These are phyloP conservation scores for Drosophila repletoides DNA, from an alignment of 1,140 invertebrate genomes.

Conservation along the genomic window DNA sequence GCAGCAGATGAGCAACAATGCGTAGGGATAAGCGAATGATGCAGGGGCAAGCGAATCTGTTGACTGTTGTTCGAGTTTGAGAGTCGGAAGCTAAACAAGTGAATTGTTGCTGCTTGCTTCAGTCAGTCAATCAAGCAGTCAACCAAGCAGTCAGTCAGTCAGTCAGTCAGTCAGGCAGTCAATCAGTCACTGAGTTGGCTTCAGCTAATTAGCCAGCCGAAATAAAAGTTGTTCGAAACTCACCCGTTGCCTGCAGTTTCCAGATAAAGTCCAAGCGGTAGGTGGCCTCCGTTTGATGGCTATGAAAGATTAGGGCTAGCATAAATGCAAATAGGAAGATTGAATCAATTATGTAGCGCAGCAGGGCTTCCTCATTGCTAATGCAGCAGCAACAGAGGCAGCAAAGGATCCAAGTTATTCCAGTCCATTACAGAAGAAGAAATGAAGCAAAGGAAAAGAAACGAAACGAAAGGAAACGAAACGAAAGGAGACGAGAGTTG, in stretches of 20 bases:
- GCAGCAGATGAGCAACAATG: constrained; percentile 30
- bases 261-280: constrained; percentile 95
- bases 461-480: background rate
- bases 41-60: background rate
- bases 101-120: constrained; percentile 15
- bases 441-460: background rate
- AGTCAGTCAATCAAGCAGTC: background rate
- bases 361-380: constrained; percentile 78
- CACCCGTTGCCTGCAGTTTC: constrained; percentile 95
- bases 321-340: constrained; percentile 86
- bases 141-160: constrained; percentile 1
- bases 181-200: constrained; percentile 4
- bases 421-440: constrained; percentile 60
- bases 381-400: constrained; percentile 11
- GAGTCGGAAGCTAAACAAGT: constrained; percentile 3
- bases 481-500: background rate
- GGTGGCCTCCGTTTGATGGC: constrained; percentile 94
- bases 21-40: constrained; percentile 13
- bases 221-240: constrained; percentile 26
- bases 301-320: constrained; percentile 91
- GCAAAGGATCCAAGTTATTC: constrained; percentile 62
- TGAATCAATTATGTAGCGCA: constrained; percentile 81
- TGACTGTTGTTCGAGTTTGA: too few species aligned
- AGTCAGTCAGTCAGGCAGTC: background rate
- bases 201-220: constrained; percentile 26